phyloP scores from a whole-genome alignment of 2,113 vertebrate species.

The Menidia beryllina region DNA sequence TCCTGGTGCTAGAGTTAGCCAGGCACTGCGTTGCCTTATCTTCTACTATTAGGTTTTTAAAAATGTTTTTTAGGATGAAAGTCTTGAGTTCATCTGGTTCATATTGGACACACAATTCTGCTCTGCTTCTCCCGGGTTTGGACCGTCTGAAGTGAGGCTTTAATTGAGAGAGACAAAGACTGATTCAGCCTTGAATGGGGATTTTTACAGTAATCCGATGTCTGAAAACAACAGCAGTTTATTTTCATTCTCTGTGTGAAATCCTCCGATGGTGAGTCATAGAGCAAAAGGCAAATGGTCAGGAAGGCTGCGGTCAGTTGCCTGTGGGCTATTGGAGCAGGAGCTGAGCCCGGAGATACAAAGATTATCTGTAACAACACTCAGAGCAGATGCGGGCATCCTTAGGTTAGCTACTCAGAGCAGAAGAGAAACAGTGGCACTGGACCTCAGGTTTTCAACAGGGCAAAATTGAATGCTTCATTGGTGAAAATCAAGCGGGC shows the following conservation, averaged over 20 bases:
- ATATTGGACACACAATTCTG: conserved; percentile 11
- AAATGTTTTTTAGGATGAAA: conserved; percentile 37
- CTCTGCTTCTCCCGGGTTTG: conserved; percentile 2
- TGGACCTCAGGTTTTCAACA: background rate
- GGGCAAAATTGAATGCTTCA: conserved; percentile 27
- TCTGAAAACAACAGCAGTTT: conserved; percentile 71
- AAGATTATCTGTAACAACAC: conserved; percentile 16
- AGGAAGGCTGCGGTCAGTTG: conserved; percentile 62
- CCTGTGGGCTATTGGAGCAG: conserved; percentile 42
- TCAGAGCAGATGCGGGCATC: conserved; percentile 4
- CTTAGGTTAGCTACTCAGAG: conserved; percentile 10
- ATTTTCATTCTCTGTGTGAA: conserved; percentile 70
- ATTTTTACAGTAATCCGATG: conserved; percentile 57
- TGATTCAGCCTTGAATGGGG: conserved; percentile 43
- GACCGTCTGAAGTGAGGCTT: conserved; percentile 37
- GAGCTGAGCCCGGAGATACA: conserved; percentile 35
- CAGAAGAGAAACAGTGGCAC: conserved; percentile 7
- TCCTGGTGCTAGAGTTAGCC: conserved; percentile 29
- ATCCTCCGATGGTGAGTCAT: conserved; percentile 71
- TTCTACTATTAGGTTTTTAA: conserved; percentile 31
- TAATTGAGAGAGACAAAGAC: conserved; percentile 47
- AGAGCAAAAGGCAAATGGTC: conserved; percentile 45
- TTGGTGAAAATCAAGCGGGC: conserved; percentile 33
- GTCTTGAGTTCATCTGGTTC: conserved; percentile 20
- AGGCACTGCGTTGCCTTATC: conserved; percentile 50